Conservation (phyloP, 2,113 vertebrate genomes). For the sheep (Ovis aries) region ARS-UI_Ramb_v3.0 NC_056068.1:38469501-38470000, state of each 20-base stretch:
- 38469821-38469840: neutral
- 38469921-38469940: neutral
- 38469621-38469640: constrained; percentile 24
- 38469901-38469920: neutral
- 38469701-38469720: neutral
- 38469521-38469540: neutral
- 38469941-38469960: neutral
- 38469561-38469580: constrained; percentile 13
- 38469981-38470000: neutral
- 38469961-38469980: neutral
- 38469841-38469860: neutral
- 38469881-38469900: neutral
- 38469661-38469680: neutral
- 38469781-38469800: neutral
- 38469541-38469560: neutral
- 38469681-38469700: neutral
- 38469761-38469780: neutral
- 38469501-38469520: neutral
- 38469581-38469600: constrained; percentile 14
- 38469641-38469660: neutral
- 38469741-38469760: neutral
- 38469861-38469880: neutral
- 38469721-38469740: neutral
- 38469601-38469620: neutral
- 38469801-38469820: neutral